Conservation (phyloP, 2,113 vertebrate species). For the Heliornis fulica region DNA sequence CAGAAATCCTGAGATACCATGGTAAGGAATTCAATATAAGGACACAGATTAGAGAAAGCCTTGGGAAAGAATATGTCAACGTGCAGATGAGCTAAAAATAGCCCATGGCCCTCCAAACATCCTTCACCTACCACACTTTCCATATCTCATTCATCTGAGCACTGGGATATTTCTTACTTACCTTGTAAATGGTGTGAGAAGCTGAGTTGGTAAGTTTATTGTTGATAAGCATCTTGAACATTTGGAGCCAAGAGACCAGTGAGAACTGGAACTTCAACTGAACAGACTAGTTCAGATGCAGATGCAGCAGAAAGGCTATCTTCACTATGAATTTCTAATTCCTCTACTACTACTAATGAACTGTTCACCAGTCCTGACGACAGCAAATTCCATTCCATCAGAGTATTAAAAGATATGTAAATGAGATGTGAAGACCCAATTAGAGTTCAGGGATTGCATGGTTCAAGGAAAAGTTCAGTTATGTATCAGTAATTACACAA, state of each 20-base stretch:
- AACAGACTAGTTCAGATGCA: neutral
- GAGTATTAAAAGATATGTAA: conserved; percentile 30
- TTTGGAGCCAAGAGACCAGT: neutral
- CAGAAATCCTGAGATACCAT: neutral
- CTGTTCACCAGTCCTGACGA: neutral
- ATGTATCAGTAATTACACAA: conserved; percentile 26
- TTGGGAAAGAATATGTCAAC: neutral
- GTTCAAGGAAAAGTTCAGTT: conserved; percentile 37
- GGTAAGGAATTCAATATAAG: neutral
- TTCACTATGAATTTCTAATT: neutral
- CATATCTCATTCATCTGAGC: neutral
- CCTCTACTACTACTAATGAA: neutral
- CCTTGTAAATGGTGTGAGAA: neutral
- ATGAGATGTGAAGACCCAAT: conserved; percentile 16
- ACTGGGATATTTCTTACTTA: neutral
- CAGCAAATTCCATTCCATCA: neutral
- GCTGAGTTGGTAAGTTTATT: neutral
- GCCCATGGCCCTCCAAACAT: neutral
- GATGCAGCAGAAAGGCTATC: neutral
- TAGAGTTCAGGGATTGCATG: neutral
- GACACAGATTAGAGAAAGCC: neutral
- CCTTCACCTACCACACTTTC: neutral
- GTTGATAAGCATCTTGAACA: neutral
- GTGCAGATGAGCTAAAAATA: neutral
- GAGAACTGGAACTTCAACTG: neutral